Conservation (phyloP, 2,888 invertebrate species). For the Heterodera filipjevi region DNA sequence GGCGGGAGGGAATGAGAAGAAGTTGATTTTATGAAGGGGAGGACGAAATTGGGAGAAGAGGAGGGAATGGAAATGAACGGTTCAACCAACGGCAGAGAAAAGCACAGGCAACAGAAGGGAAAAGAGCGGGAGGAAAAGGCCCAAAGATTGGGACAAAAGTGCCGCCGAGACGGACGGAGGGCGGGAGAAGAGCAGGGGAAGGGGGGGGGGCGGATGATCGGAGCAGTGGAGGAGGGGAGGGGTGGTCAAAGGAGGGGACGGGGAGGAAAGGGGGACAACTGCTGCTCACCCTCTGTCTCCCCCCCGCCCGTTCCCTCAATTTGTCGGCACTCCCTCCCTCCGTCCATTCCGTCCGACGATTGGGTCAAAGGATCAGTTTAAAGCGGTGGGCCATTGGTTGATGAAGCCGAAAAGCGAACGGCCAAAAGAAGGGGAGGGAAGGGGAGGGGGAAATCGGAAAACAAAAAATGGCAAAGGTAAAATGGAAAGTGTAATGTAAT, state of each 20-base stretch:
- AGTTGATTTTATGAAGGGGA: background rate
- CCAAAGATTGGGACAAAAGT: conserved; percentile 3
- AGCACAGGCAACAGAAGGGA: background rate
- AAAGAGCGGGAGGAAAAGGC: background rate
- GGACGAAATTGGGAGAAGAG: background rate
- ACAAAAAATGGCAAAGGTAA: background rate
- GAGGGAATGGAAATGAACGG: background rate
- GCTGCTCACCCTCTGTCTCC: background rate
- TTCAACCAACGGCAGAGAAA: background rate
- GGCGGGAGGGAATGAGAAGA: background rate
- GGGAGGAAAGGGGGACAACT: background rate
- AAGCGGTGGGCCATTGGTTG: background rate
- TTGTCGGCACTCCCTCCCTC: background rate
- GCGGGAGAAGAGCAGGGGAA: background rate
- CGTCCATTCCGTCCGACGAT: background rate
- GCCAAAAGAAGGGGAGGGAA: background rate
- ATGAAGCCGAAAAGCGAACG: too few species aligned
- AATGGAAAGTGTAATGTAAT: background rate
- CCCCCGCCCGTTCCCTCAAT: background rate
- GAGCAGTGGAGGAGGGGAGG: background rate
- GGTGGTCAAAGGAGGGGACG: background rate
- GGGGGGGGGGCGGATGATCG: background rate
- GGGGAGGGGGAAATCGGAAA: background rate
- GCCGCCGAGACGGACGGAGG: background rate
- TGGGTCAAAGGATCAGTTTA: conserved; percentile 16